phyloP scores from a whole-genome alignment of 2,113 vertebrate species.

The Diadophis punctatus region DNA sequence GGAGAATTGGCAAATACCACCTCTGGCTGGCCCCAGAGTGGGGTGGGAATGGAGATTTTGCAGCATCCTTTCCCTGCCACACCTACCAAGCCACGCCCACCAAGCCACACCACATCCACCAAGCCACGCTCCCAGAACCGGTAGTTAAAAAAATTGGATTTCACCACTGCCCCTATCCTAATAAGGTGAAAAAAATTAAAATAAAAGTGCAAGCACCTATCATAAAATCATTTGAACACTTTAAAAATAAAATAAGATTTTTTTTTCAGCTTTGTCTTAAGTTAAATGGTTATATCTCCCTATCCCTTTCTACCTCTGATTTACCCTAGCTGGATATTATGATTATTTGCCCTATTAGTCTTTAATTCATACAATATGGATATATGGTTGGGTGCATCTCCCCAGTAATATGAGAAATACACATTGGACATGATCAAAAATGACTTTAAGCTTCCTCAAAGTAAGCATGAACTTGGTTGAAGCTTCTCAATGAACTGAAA shows the following conservation, averaged over 20 bases:
- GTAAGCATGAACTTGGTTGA: not conserved
- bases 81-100: too few species aligned
- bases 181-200: not conserved
- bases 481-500: not conserved
- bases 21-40: too few species aligned
- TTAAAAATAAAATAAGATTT: not conserved
- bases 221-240: not conserved
- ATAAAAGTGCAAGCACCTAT: not conserved
- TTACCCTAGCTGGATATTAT: not conserved
- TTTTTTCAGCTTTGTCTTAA: not conserved
- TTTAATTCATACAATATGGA: not conserved
- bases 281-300: not conserved
- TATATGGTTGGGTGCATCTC: not conserved
- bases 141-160: too few species aligned
- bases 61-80: too few species aligned
- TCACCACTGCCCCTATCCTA: too few species aligned
- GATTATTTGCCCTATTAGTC: not conserved
- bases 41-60: too few species aligned
- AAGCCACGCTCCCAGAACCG: too few species aligned
- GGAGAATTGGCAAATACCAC: too few species aligned
- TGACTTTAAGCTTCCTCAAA: not conserved
- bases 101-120: too few species aligned
- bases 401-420: not conserved
- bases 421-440: not conserved
- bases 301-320: not conserved